Percentiles rank a stretch among this genome's conserved stretches.
phyloP scores from a whole-genome alignment of 2,113 vertebrate genomes.

The Sprattus sprattus region DNA sequence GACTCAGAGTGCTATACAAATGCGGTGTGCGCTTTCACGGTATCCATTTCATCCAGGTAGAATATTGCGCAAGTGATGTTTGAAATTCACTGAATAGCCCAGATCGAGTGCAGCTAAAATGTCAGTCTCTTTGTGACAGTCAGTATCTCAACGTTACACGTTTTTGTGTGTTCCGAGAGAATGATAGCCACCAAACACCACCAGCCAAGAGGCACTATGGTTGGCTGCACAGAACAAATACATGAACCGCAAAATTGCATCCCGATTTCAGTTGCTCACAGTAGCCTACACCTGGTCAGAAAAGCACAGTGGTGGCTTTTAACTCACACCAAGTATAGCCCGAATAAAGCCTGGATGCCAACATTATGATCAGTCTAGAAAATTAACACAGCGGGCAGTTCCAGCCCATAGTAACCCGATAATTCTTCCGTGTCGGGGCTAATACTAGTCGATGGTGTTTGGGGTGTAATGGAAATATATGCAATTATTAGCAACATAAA shows the following conservation, averaged over 20 bases:
- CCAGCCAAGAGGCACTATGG: background rate
- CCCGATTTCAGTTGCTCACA: background rate
- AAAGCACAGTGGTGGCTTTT: background rate
- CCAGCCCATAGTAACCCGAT: background rate
- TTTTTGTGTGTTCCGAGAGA: background rate
- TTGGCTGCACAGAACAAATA: background rate
- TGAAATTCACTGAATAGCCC: background rate
- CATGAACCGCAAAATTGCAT: background rate
- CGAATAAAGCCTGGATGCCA: constrained; percentile 5
- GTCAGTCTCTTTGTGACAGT: background rate
- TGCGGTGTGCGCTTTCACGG: background rate
- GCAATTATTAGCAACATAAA: background rate
- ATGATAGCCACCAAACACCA: background rate
- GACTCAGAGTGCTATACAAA: background rate
- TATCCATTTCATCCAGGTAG: background rate
- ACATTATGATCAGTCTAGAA: constrained; percentile 25
- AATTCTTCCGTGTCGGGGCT: background rate
- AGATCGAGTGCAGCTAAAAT: background rate
- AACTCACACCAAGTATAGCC: background rate
- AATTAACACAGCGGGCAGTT: background rate
- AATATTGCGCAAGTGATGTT: background rate
- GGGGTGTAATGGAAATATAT: background rate
- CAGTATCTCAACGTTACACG: background rate
- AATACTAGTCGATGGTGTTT: background rate
- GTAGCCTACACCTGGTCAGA: background rate